These are phyloP conservation scores for Colius striatus DNA, from an alignment of 2,113 vertebrate genomes.

Conservation along the genomic window DNA sequence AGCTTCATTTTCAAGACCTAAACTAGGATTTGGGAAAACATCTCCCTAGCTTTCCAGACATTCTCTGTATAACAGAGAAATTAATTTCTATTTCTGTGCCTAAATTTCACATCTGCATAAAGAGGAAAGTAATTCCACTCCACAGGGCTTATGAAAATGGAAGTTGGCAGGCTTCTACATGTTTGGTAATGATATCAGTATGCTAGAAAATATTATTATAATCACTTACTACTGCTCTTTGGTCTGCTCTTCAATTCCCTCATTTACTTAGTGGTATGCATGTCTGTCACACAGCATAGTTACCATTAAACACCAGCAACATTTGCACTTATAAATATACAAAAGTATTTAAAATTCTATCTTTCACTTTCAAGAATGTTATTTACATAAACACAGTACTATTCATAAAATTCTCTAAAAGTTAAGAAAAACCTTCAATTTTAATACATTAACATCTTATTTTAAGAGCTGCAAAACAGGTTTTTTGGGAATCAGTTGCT, in stretches of 20 bases:
- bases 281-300: not conserved
- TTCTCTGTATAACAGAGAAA: not conserved
- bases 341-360: not conserved
- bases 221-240: not conserved
- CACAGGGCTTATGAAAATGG: not conserved
- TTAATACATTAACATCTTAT: not conserved
- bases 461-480: not conserved
- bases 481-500: not conserved
- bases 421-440: not conserved
- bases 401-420: not conserved
- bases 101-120: not conserved
- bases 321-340: not conserved
- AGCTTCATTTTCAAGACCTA: not conserved
- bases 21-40: not conserved
- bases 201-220: not conserved
- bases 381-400: not conserved
- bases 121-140: not conserved
- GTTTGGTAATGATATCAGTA: not conserved
- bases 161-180: not conserved
- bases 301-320: not conserved
- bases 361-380: not conserved
- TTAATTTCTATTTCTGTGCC: not conserved
- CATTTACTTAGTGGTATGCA: not conserved
- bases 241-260: not conserved
- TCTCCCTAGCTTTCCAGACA: not conserved